Base-by-base conservation (phyloP, 2,888 invertebrate species). In the Oasisia sp. region DNA sequence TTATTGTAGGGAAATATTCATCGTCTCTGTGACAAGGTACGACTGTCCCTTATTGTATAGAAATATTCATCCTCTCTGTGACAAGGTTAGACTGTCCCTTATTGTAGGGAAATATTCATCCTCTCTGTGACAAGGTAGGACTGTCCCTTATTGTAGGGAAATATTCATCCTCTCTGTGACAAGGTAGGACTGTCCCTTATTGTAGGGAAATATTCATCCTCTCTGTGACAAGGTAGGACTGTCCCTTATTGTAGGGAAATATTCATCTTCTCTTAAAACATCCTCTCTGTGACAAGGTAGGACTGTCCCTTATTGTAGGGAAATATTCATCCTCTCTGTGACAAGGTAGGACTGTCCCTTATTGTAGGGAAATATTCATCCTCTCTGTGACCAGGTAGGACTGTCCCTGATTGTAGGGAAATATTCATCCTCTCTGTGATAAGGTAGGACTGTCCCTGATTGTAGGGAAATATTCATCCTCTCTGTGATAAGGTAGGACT, bases 1-100 rank as follows among this genome's bases (percentile, higher is more conserved):
- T 1, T 50, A 50, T 50, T 14, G 9, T 50, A 50, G 50, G 50
- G 50, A 50, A 50, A 14, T 50, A 50, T 12, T 50, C 50, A 50
- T n/a, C n/a, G n/a, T 45, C 50, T 89, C 50, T 90, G 92, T 32
- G 90, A 93, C 91, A 89, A 92, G 93, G 93, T 50, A 9, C 9
- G 50, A 38, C 38, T 38, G 2, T 9, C 50, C 50, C 9, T 1
- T 50, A 50, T 50, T 14, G 9, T 50, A 50, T 7, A 11, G 50
- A 50, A 50, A 14, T 50, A 50, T 12, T 50, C 50, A 50, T n/a
- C n/a, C n/a, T 45, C 50, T 89, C 50, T 90, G 92, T 32, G 90
- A 93, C 91, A 89, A 92, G 93, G 93, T 50, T 1, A 5, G 50
- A 38, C 38, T 38, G 2, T 9, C 50, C 50, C 9, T 1, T 50